A percentile compares a stretch with the other conserved stretches of the same genome.
Conservation (phyloP, 2,113 vertebrate species). For the Tetrao urogallus region DNA sequence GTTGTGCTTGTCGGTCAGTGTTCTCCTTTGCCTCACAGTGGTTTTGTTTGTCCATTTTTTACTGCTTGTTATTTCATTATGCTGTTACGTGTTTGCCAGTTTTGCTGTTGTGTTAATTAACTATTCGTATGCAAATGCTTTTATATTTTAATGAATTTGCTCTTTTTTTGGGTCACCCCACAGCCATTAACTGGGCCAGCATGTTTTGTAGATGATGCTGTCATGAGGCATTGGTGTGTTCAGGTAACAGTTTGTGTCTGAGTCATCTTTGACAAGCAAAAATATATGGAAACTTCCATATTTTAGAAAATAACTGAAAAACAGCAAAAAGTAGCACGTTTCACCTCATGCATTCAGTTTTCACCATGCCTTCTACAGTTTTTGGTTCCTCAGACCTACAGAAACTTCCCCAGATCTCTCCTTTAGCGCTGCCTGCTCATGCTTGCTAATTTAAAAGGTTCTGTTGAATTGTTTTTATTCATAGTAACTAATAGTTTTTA, state of each 20-base stretch:
- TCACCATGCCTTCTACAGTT: not conserved
- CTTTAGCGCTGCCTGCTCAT: not conserved
- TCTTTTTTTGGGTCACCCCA: not conserved
- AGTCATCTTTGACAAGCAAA: not conserved
- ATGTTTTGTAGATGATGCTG: not conserved
- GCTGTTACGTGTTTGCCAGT: not conserved
- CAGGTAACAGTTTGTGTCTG: not conserved
- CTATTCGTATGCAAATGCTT: not conserved
- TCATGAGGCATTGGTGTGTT: rapidly evolving
- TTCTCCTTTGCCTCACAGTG: not conserved
- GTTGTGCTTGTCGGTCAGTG: not conserved
- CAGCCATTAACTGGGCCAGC: rapidly evolving
- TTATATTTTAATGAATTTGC: not conserved
- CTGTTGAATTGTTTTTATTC: not conserved
- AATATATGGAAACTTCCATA: not conserved
- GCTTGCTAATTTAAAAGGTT: not conserved
- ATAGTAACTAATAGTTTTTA: not conserved
- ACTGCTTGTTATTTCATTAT: not conserved
- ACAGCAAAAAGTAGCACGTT: not conserved
- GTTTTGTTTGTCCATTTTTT: not conserved
- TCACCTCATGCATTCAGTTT: rapidly evolving
- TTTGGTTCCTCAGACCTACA: not conserved
- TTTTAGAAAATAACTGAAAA: not conserved
- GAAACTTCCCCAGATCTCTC: not conserved
- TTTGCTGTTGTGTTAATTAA: not conserved